Evolutionary conservation across 2,888 invertebrate species (phyloP), one percentile per base, ranked within the genome.

Genomic region (Gisinianus flammeolus): DNA sequence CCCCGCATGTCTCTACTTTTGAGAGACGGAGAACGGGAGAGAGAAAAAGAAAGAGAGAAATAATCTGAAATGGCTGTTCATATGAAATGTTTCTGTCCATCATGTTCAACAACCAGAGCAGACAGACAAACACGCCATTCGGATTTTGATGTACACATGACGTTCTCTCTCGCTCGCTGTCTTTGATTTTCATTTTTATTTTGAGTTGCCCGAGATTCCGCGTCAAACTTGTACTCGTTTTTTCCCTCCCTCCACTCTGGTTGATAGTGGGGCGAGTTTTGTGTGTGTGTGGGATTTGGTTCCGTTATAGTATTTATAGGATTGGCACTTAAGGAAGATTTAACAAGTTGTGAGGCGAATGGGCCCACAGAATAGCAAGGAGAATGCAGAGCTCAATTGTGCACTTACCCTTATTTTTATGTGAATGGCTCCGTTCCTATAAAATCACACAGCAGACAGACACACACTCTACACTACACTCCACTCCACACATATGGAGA

Each of bases 341-440:
- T 44, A 44, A 44, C 44, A 44, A 44, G 44, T 44, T 44, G 44
- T 44, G 44, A 19, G 2, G 44, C 44, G 19, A 44, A 1, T 44
- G 19, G 44, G 12, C 35, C 12, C 35, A 35, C 35, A 35, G 35
- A 8, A 35, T 12, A 35, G 12, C 35, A 8, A 8, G 35, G 35
- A 35, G 35, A 64, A 64, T 16, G 64, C 28, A 64, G 44, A 44
- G 44, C 62, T 62, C 62, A 62, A 62, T 62, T 62, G 62, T 62
- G 28, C 62, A 62, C 62, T 62, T 62, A 62, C 62, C 28, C 62
- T 62, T 62, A 62, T 62, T 62, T 62, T 62, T 62, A 62, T 62
- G 62, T 5, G 62, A 62, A 62, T 62, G 3, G 62, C 58, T 58
- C 58, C 26, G 24, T 12, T 28, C 12, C 62, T 62, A 62, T 62